Conservation (phyloP, 2,113 vertebrate genomes). For the Neomonachus schauinslandi region DNA sequence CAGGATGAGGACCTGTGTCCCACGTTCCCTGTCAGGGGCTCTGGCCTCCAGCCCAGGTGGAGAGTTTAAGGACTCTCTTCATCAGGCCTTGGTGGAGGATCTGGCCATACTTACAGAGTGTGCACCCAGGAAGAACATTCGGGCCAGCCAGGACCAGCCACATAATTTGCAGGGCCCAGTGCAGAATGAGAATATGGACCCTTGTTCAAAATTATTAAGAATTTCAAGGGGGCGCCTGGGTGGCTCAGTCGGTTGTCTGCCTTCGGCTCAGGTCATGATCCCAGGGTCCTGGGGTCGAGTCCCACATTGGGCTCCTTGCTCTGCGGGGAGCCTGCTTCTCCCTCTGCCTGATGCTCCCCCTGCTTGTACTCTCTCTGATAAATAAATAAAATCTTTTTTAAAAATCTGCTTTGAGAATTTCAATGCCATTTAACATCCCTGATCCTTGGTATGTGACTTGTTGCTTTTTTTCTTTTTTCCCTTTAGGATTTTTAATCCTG, state of each 20-base stretch:
- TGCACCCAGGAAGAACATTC: neutral
- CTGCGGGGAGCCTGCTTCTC: no score
- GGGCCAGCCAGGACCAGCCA: neutral
- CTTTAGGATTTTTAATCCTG: neutral
- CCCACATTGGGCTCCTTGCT: no score
- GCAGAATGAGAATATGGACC: neutral
- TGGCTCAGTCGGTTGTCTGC: no score
- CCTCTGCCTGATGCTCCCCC: no score
- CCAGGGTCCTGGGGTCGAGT: no score
- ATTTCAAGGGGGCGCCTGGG: neutral
- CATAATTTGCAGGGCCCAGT: neutral
- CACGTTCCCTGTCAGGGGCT: neutral
- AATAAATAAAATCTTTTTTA: no score
- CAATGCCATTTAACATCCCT: neutral
- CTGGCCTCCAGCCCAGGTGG: neutral
- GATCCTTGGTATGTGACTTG: neutral
- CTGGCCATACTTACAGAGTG: neutral
- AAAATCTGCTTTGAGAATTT: constrained; percentile 43
- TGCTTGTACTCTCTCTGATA: no score
- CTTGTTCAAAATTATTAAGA: neutral
- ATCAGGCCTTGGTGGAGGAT: no score
- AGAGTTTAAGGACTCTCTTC: neutral
- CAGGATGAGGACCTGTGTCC: neutral
- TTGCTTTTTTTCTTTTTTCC: neutral
- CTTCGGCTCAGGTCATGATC: no score